phyloP scores from a whole-genome alignment of 2,113 vertebrate genomes.

The Dasyornis broadbenti region DNA sequence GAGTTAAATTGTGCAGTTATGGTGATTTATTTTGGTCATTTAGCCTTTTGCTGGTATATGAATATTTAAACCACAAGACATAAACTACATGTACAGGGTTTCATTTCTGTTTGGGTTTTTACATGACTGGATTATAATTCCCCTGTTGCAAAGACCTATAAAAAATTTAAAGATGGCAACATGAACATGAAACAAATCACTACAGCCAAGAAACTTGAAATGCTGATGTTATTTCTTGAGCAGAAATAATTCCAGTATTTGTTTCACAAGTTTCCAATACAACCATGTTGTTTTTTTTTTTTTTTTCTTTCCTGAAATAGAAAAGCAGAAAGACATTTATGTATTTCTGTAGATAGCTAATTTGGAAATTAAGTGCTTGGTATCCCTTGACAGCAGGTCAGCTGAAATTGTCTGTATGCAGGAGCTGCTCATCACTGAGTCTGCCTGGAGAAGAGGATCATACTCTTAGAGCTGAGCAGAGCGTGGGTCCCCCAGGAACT shows the following conservation, averaged over 20 bases:
- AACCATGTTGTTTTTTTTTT: no score
- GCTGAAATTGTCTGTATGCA: not conserved
- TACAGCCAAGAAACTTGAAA: not conserved
- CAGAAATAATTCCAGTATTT: not conserved
- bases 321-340: not conserved
- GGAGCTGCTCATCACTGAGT: not conserved
- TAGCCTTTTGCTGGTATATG: not conserved
- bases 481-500: not conserved
- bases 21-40: not conserved
- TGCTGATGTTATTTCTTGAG: not conserved
- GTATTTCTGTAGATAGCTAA: not conserved
- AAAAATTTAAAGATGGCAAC: not conserved
- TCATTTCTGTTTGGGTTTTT: not conserved
- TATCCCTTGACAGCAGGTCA: not conserved
- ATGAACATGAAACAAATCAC: not conserved
- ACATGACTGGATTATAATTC: not conserved
- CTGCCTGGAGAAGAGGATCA: not conserved
- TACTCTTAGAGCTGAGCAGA: not conserved
- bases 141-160: not conserved
- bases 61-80: not conserved
- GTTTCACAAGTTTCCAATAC: not conserved
- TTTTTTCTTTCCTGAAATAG: not conserved
- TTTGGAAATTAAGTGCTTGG: not conserved
- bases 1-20: not conserved
- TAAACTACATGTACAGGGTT: not conserved